These are phyloP conservation scores for Spilarctia lutea DNA, from an alignment of 2,888 invertebrate genomes.

Conservation along the genomic window DNA sequence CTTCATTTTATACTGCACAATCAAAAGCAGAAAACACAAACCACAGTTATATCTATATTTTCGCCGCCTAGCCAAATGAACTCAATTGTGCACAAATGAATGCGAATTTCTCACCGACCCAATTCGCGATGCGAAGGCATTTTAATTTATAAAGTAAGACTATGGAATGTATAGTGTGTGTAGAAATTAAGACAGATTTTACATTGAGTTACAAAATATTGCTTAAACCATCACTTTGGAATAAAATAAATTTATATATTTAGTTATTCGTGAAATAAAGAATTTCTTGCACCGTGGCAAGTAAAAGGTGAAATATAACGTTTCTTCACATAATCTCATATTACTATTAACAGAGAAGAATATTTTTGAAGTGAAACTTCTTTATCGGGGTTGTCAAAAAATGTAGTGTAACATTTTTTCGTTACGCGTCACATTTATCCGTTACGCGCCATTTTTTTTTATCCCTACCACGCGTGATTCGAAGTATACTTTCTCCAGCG, in stretches of 20 bases:
- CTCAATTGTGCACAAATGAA: constrained; percentile 35
- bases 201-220: background rate
- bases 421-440: too few relatives aligned
- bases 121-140: constrained; percentile 31
- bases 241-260: background rate
- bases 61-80: constrained; percentile 36
- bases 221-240: background rate
- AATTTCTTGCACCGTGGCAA: background rate
- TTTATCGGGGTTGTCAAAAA: too few relatives aligned
- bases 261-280: background rate
- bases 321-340: background rate
- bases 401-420: too few relatives aligned
- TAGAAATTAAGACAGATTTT: constrained; percentile 17
- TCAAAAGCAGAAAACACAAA: constrained; percentile 15
- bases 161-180: constrained; percentile 26
- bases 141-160: constrained; percentile 33
- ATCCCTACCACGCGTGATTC: too few relatives aligned
- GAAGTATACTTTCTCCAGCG: too few relatives aligned
- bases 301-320: background rate
- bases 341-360: background rate
- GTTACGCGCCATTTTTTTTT: too few relatives aligned
- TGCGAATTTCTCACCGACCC: constrained; percentile 37
- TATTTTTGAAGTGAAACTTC: too few relatives aligned
- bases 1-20: background rate
- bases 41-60: constrained; percentile 40